Evolutionary conservation across 2,888 invertebrate species (phyloP).

Genomic region (Micropterix aruncella): DNA sequence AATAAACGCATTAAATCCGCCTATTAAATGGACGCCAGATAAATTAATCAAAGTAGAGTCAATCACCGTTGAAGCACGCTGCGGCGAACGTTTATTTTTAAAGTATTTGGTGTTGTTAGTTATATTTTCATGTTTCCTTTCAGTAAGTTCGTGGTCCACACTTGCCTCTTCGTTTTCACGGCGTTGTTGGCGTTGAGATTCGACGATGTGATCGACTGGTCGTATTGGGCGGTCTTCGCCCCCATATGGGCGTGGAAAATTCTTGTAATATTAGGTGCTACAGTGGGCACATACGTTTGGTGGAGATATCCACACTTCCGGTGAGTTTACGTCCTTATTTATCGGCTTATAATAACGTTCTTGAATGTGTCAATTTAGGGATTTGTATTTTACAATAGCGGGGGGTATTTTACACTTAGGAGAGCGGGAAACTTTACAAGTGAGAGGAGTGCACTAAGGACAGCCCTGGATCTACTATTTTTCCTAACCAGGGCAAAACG

Average conservation of each 20-base stretch:
- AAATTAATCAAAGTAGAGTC: no score
- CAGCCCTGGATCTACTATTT: no score
- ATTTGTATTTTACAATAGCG: no score
- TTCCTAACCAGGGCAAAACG: no score
- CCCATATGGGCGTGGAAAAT: conserved; percentile 98
- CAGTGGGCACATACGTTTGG: conserved; percentile 90
- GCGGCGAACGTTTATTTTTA: conserved; percentile 10
- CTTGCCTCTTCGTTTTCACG: conserved; percentile 83
- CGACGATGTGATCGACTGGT: conserved; percentile 83
- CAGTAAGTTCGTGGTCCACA: conserved; percentile 96
- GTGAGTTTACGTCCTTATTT: no score
- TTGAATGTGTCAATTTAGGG: no score
- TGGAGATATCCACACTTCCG: conserved; percentile 92
- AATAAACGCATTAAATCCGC: conserved; percentile 9
- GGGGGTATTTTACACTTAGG: no score
- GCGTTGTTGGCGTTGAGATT: conserved; percentile 79
- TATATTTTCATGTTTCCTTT: conserved; percentile 21
- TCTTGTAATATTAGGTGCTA: conserved; percentile 79
- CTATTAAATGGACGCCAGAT: neutral
- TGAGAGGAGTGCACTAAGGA: no score
- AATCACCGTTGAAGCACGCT: no score
- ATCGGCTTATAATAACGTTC: no score
- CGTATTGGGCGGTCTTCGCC: conserved; percentile 90
- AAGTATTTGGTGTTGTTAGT: conserved; percentile 8
- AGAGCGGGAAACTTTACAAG: no score